Base-by-base conservation (phyloP, 2,113 vertebrate genomes). In the Pangasianodon hypophthalmus region DNA sequence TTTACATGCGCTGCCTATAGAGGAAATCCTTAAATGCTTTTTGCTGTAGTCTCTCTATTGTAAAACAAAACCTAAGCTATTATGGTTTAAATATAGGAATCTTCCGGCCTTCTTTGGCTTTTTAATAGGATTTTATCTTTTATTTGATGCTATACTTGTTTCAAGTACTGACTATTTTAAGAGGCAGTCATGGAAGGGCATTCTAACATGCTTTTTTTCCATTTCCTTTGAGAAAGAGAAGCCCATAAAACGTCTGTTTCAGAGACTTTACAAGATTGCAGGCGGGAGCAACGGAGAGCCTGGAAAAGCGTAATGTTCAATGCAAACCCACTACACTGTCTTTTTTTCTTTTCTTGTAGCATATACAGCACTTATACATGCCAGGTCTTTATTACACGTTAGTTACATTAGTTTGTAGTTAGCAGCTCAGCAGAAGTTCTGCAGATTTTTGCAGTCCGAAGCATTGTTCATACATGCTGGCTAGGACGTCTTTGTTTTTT, bases 51-150 rank as follows among this genome's bases (percentile, higher is more conserved):
- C 41, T 85, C 52, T 89, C 69, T 46, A 64, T 92, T 77, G 92
- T 91, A 91, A 92, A 88, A 93, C 83, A 90, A 91, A 91, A 93
- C 48, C 71, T 85, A 8, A 83, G 69, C 79, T 84, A 84, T 91
- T 90, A 91, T 85, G 87, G 88, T 94, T 95, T 94, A 91, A 95
- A 92, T 88, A 91, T 92, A 94, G 93, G 93, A 94, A 94, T 93
- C 86, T 83, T 82, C 83, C 46, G 89, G 86, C 93, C 91, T 93
- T 93, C 85, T 94, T 87, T 86, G 73, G 62, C 1, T 64, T 89
- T 95, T 95, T 94, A 94, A 84, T 90, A 89, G 50, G 26, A 90
- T 92, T 91, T 71, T 84, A 71, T 88, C 10, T 93, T 95, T 95
- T 94, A 95, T 95, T 89, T 94, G 91, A 90, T 92, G 89, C 93